Conservation (phyloP, 1,140 invertebrate species). For the Triops cancriformis region DNA sequence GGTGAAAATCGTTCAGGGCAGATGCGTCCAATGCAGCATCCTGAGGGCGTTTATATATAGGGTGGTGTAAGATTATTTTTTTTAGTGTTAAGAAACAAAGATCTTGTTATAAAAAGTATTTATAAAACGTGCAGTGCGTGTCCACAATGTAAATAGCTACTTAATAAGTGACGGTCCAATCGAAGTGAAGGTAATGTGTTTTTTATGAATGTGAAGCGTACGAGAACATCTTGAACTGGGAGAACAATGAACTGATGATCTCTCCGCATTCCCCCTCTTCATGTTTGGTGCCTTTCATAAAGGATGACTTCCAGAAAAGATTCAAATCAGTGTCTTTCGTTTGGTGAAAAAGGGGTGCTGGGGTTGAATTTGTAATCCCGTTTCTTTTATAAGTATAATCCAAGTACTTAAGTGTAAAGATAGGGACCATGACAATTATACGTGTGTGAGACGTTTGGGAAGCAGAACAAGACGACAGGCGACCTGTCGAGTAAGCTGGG, state of each 20-base stretch:
- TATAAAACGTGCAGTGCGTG: too few species aligned
- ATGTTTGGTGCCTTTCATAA: background rate
- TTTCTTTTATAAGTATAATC: background rate
- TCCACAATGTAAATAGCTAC: too few species aligned
- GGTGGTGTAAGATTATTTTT: too few species aligned
- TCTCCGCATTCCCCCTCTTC: background rate
- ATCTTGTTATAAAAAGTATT: too few species aligned
- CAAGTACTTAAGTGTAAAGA: background rate
- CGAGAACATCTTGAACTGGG: too few species aligned
- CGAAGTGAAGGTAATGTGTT: too few species aligned
- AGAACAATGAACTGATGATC: background rate
- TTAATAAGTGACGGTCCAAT: too few species aligned
- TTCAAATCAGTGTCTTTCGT: background rate
- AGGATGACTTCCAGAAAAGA: background rate
- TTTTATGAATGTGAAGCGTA: too few species aligned
- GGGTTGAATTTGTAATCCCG: background rate
- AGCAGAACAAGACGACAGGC: background rate
- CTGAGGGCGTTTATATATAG: constrained; percentile 47
- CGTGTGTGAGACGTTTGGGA: background rate
- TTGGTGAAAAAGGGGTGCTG: background rate
- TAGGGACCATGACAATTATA: background rate
- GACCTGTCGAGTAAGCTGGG: too few species aligned
- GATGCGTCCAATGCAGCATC: constrained; percentile 40
- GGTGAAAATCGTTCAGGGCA: too few species aligned
- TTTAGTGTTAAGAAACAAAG: too few species aligned